Base-by-base conservation (phyloP, 2,888 invertebrate genomes). In the Andrena minutula region DNA sequence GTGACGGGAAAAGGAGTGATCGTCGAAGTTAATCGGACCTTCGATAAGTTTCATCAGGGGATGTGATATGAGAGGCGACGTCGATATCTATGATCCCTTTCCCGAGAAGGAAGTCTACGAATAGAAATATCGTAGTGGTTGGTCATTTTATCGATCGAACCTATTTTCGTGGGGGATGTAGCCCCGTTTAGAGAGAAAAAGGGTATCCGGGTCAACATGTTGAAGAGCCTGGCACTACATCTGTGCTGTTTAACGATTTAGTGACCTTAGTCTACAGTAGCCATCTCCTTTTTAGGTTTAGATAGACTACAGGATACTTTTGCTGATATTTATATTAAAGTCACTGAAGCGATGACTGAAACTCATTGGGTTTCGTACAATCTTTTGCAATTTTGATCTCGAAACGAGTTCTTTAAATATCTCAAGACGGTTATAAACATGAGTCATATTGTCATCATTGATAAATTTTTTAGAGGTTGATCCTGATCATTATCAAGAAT, bases 91-190 rank as follows among this genome's bases (percentile, higher is more conserved):
- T 41, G 5, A 2, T 23, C 65, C 8, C 6, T 20, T 26, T 4
- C 16, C 5, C 20, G 6, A 41, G 35, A 68, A 83, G 47, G 30
- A 63, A 26, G 58, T 65, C 71, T 63, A 35, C 66, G 64, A 71
- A 83, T 79, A 76, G 49, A 64, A 23, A 63, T 56, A 68, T 75
- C 56, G 49, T 20, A n/a, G 8, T 70, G 26, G 51, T 60, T 72
- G 75, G 75, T 68, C 60, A 63, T 30, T 79, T 74, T 10, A 82
- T 82, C 72, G 76, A 82, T 77, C 56, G 23, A 28, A 64, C 73
- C 73, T 71, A 79, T 60, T 69, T 79, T 75, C 66, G 41, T 47
- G 58, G 23, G 60, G 70, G 65, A 51, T 47, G 60, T 20, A 66
- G 60, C 64, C 16, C 12, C 23, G 51, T 35, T 47, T 47, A 12